phyloP scores from a whole-genome alignment of 2,888 invertebrate species.

The Temnothorax rugatulus region DNA sequence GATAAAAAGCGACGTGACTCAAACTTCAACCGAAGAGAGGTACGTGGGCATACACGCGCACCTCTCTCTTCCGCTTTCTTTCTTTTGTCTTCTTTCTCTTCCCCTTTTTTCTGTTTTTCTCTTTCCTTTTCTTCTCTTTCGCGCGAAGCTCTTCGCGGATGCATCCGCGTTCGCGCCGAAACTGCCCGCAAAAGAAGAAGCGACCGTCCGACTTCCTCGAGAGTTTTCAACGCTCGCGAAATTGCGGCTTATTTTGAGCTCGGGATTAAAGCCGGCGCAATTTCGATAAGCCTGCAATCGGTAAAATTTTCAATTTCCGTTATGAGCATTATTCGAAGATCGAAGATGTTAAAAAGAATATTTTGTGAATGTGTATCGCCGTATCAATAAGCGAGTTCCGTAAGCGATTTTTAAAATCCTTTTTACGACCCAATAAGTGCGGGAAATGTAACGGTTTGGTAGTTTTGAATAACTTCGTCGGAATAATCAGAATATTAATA shows the following conservation, averaged over 20 bases:
- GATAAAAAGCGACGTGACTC: conserved; percentile 74
- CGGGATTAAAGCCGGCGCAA: conserved; percentile 9
- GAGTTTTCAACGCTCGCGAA: conserved; percentile 23
- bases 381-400: neutral
- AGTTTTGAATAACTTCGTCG: neutral
- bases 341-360: neutral
- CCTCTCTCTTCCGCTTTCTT: conserved; percentile 28
- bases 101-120: conserved; percentile 1
- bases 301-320: conserved; percentile 28
- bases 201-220: conserved; percentile 15
- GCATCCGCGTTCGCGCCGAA: conserved; percentile 18
- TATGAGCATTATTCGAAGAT: neutral
- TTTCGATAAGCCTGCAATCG: conserved; percentile 8
- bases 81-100: neutral
- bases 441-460: neutral
- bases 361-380: neutral
- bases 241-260: conserved; percentile 11
- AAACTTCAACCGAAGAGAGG: conserved; percentile 59
- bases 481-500: neutral
- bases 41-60: conserved; percentile 36
- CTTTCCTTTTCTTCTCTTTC: conserved; percentile 6
- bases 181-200: conserved; percentile 17
- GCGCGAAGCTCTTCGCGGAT: conserved; percentile 14
- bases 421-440: neutral
- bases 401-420: conserved; percentile 2